A percentile compares a stretch with the other conserved stretches of the same genome.
phyloP scores from a whole-genome alignment of 2,888 invertebrate species.

The Aspidapion aeneum region DNA sequence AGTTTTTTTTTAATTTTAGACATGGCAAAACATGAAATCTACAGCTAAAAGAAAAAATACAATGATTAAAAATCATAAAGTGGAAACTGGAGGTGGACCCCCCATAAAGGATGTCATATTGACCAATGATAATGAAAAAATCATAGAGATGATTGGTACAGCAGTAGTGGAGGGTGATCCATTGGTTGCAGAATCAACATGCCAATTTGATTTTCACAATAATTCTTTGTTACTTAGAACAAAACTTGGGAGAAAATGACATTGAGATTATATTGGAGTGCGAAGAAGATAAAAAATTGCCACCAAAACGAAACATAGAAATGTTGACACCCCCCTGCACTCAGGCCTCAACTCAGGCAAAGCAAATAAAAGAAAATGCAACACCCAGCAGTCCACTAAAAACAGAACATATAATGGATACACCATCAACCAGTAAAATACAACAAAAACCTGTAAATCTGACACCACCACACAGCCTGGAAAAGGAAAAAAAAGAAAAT shows the following conservation, averaged over 20 bases:
- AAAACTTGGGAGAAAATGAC: too few species aligned
- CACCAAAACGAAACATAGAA: background rate
- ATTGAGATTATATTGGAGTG: too few species aligned
- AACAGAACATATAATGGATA: background rate
- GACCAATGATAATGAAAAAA: background rate
- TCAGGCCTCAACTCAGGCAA: background rate
- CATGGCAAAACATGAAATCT: background rate
- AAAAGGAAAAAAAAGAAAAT: background rate
- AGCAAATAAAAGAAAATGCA: background rate
- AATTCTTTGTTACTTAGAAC: too few species aligned
- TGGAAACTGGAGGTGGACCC: background rate
- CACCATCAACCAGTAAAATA: background rate
- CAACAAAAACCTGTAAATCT: background rate
- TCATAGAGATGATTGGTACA: background rate
- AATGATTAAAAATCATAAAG: background rate
- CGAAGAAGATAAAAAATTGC: background rate
- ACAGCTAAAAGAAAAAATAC: background rate
- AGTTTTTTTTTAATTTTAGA: background rate
- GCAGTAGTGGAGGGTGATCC: background rate
- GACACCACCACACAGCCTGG: background rate
- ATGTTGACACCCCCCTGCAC: background rate
- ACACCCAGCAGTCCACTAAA: background rate
- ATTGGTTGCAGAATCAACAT: background rate
- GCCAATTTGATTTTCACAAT: too few species aligned
- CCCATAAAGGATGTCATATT: background rate